Base-by-base conservation (phyloP, 2,797 vertebrate species). In the Pteronotus mesoamericanus region DNA sequence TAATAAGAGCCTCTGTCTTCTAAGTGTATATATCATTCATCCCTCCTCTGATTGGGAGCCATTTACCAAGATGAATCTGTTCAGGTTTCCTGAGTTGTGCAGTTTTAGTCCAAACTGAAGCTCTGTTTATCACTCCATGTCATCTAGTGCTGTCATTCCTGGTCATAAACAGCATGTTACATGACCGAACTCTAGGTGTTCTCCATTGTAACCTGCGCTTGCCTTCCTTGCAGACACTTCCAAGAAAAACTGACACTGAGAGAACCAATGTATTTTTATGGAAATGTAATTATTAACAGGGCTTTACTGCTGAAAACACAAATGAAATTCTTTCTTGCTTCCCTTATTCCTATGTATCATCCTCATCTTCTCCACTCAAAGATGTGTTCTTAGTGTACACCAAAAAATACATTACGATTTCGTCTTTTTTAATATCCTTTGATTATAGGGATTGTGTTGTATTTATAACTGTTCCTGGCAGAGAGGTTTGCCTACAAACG, bases 231-330 rank as follows among this genome's bases (percentile, higher is more conserved):
- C 68, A 82, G 79, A 89, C 66, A 91, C 59, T 44, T 82, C 26
- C 71, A 85, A 89, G 39, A 37, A 82, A 96, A 96, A 71, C n/a
- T 37, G 90, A 74, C 48, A 55, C 79, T 9, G 22, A 78, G 53
- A 32, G 24, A 89, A 34, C 32, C 2, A 26, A n/a, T 55, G 32
- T 21, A 57, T 75, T 93, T 91, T 85, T 91, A 75, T 57, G 51
- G 69, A 80, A 95, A 87, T 42, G 22, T 55, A 93, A 75, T 93
- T 84, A 93, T 44, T 84, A 44, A 79, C 21, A 66, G 9, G 8
- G 5, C 55, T 92, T 93, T 87, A 71, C 77, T 91, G 74, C 55
- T 61, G 12, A 87, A 96, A 95, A 89, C 64, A 89, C 34, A 82
- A 91, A 82, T 59, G 57, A 72, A 77, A 39, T 61, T 53, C 18